Evolutionary conservation across 2,113 vertebrate species (phyloP), one percentile per base, ranked within the genome.

Genomic region (Aphelocoma coerulescens): DNA sequence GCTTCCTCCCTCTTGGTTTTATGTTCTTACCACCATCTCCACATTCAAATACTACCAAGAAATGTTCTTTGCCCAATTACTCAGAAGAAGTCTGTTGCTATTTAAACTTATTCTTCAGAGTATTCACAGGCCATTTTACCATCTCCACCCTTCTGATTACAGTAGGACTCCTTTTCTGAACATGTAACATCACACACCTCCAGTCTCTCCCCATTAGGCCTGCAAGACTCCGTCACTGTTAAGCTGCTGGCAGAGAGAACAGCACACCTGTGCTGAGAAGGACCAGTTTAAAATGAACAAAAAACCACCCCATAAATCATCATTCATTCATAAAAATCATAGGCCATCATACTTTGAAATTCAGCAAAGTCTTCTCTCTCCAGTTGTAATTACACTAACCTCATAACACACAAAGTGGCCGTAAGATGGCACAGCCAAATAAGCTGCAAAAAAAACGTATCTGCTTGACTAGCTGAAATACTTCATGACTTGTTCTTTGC

Each of bases 131-230:
- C 30, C 37, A 51, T 75, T 78, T 71, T 49, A 81, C 28, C 37
- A 51, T 43, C 33, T 81, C 48, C 1, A 2, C 14, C 28, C 26
- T 77, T 69, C 48, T 51, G 28, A 67, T 46, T 43, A 46, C 9
- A 75, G 49, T 30, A 52, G n/a, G 26, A 20, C 17, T 74, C 52
- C 52, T 44, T 33, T 66, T 41, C 20, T 75, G 41, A 49, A 33
- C 10, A 11, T 1, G 0, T 9, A 59, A 19, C 27, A n/a, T 9
- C 18, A 27, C 3, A 3, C 10, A 49, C 10, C 14, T 81, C 33
- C 65, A 66, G 55, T 6, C 33, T 55, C 39, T 62, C 17, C 13
- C 28, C 22, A 2, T 0, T 11, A 37, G 41, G 20, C 12, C 23
- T 35, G 28, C 55, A 83, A 57, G 44, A 48, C 7, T 41, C 16